Conservation (phyloP, 2,888 invertebrate genomes). For the Athetis lepigone region DNA sequence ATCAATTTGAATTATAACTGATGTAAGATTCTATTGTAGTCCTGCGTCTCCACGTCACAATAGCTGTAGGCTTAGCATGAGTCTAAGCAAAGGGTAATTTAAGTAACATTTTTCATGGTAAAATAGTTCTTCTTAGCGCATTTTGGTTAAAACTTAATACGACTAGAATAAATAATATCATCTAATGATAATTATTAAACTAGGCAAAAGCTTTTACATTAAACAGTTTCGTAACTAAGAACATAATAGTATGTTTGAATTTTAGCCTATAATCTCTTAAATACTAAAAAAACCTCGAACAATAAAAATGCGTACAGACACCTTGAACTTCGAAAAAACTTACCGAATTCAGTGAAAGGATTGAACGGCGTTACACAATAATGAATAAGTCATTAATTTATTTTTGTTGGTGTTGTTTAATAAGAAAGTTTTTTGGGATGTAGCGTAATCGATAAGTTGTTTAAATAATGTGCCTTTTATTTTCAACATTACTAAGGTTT, state of each 20-base stretch:
- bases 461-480: neutral
- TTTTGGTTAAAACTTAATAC: too few relatives aligned
- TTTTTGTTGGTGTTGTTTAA: neutral
- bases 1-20: constrained; percentile 35
- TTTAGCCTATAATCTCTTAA: too few relatives aligned
- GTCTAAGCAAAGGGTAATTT: too few relatives aligned
- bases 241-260: too few relatives aligned
- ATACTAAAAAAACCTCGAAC: constrained; percentile 6
- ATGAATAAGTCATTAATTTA: neutral
- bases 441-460: neutral
- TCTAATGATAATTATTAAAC: too few relatives aligned
- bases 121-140: too few relatives aligned
- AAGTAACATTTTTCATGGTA: too few relatives aligned
- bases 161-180: too few relatives aligned
- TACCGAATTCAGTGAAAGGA: constrained; percentile 56
- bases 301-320: constrained; percentile 23
- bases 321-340: constrained; percentile 59
- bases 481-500: too few relatives aligned
- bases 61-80: neutral
- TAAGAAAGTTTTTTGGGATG: neutral
- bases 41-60: constrained; percentile 27
- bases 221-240: too few relatives aligned
- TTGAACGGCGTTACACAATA: constrained; percentile 27
- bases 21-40: constrained; percentile 35
- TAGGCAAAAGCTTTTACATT: too few relatives aligned